Evolutionary conservation across 2,888 invertebrate species (phyloP).

Genomic region (Entomobrya proxima): DNA sequence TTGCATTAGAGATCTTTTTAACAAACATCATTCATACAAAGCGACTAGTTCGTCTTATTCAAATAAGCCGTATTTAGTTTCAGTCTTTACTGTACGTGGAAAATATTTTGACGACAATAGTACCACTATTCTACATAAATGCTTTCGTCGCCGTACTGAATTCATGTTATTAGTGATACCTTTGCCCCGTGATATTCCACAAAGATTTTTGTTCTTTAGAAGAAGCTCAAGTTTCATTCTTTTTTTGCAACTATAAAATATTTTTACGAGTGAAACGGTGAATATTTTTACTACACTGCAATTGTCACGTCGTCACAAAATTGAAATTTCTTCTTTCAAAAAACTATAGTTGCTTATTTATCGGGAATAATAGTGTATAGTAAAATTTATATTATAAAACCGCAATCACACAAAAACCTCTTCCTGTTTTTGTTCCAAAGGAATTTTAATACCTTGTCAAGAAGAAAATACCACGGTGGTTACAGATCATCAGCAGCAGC

Average conservation of each 20-base stretch:
- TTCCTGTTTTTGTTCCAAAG: conserved; percentile 38
- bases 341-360: background rate
- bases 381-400: background rate
- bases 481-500: background rate
- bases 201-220: background rate
- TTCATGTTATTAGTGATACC: background rate
- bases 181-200: background rate
- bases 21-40: background rate
- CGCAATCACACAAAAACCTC: conserved; percentile 14
- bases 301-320: conserved; percentile 25
- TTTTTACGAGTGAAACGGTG: conserved; percentile 35
- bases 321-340: background rate
- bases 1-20: background rate
- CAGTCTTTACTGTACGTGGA: background rate
- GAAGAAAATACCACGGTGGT: background rate
- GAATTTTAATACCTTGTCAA: conserved; percentile 26
- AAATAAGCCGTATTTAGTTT: background rate
- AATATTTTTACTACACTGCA: background rate
- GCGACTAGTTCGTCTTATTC: background rate
- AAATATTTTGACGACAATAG: conserved; percentile 14
- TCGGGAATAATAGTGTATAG: background rate
- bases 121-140: background rate
- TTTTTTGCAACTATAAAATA: conserved; percentile 6
- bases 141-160: background rate
- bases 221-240: background rate